Base-by-base conservation (phyloP, 2,113 vertebrate genomes). In the Spea multiplicata region DNA sequence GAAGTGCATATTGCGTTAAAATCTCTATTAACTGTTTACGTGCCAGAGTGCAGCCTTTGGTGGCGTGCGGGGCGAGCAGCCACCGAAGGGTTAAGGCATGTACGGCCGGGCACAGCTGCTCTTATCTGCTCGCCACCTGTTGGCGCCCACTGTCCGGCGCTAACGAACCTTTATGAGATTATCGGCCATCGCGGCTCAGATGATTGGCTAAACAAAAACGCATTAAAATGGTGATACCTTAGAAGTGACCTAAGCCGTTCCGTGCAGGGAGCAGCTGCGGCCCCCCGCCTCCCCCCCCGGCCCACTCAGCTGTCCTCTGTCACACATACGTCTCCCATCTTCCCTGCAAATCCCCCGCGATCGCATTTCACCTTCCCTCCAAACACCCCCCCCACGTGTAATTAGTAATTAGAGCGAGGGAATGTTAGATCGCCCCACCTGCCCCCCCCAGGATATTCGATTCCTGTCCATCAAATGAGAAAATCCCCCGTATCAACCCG, bases 191-290 rank as follows among this genome's bases (percentile, higher is more conserved):
- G 73, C 71, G 73, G 73, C 61, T 73, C 66, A 78, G 66, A 72
- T 79, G 76, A 79, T 79, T 79, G 70, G 53, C 50, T 79, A 79
- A 79, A 73, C 76, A 79, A 49, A 72, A 79, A 72, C 73, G 76
- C 76, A 79, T 79, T 79, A 79, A 79, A 79, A 79, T 66, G 69
- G 47, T 79, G 76, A 79, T 48, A 79, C 76, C 69, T 79, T 71
- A 79, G 76, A 79, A 72, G 76, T 45, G 59, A 72, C 69, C 76
- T 73, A 72, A 79, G 76, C 55, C 67, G 30, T 17, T 46, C 55
- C 55, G 12, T 71, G 76, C 3, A 9, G 48, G 8, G 44, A 79
- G 70, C 76, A 79, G 76, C 76, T 79, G 76, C 68, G 14, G 67
- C 8, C 45, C 5, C 13, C 57, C 76, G 17, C 59, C 69, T 12